Evolutionary conservation across 2,888 invertebrate genomes (phyloP).

Genomic region (Epirrita christyi): DNA sequence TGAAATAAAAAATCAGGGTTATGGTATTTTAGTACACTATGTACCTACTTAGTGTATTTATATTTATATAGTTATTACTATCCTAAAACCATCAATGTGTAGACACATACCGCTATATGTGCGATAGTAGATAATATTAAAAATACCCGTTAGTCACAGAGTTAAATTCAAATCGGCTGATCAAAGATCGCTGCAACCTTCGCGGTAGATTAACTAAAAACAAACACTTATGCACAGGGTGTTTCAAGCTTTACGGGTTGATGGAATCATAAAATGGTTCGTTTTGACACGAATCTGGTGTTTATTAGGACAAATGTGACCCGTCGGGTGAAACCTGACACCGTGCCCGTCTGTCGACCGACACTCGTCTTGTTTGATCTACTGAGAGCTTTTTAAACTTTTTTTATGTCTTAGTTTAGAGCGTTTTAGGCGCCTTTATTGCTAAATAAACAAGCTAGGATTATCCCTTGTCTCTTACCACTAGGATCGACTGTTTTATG

Average conservation of each 20-base stretch:
- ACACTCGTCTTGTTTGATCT: conserved; percentile 82
- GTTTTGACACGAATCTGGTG: conserved; percentile 83
- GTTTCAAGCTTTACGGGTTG: conserved; percentile 69
- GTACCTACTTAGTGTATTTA: too few relatives aligned
- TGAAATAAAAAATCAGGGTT: too few relatives aligned
- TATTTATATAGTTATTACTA: too few relatives aligned
- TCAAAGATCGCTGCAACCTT: conserved; percentile 53
- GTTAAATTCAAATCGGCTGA: conserved; percentile 44
- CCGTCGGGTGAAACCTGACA: conserved; percentile 72
- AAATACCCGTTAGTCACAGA: conserved; percentile 28
- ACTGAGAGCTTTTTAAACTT: conserved; percentile 84
- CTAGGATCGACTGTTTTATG: conserved; percentile 40
- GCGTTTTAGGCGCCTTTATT: conserved; percentile 78
- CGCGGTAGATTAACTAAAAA: conserved; percentile 76
- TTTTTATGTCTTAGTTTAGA: conserved; percentile 82
- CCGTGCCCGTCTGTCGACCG: conserved; percentile 74
- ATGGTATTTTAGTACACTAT: too few relatives aligned
- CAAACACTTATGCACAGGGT: conserved; percentile 62
- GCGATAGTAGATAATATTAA: too few relatives aligned
- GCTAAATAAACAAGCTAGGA: conserved; percentile 76
- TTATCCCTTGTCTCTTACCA: conserved; percentile 56
- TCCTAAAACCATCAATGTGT: too few relatives aligned
- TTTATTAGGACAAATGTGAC: conserved; percentile 82
- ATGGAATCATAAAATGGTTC: conserved; percentile 80
- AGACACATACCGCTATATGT: too few relatives aligned